Evolutionary conservation across 2,888 invertebrate species (phyloP).

Genomic region (Blastobasis adustella): DNA sequence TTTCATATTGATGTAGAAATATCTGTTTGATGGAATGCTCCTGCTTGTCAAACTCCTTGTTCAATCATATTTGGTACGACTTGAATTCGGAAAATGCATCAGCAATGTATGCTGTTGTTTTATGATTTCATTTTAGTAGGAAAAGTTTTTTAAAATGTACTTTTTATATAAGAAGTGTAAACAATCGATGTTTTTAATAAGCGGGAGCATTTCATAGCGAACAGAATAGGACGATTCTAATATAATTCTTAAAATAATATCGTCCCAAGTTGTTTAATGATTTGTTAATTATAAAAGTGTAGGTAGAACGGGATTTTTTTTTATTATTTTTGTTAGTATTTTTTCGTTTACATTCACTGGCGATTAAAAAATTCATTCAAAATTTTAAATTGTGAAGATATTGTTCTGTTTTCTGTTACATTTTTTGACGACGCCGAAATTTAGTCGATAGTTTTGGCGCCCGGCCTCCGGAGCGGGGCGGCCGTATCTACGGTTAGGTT

Average conservation of each 20-base stretch:
- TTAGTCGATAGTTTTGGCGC: constrained; percentile 11
- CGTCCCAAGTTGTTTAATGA: constrained; percentile 68
- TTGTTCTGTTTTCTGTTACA: constrained; percentile 43
- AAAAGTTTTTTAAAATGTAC: constrained; percentile 1
- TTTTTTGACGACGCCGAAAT: constrained; percentile 7
- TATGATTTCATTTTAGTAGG: too few relatives aligned
- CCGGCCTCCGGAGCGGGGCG: constrained; percentile 20
- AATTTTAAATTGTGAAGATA: constrained; percentile 36
- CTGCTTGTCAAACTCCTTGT: constrained; percentile 19
- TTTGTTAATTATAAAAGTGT: constrained; percentile 62
- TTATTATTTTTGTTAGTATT: constrained; percentile 46
- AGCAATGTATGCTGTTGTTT: too few relatives aligned
- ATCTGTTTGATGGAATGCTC: constrained; percentile 53
- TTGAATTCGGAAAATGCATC: background rate
- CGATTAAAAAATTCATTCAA: constrained; percentile 39
- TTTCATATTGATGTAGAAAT: constrained; percentile 56
- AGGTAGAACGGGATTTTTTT: constrained; percentile 54
- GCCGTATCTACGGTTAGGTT: constrained; percentile 24
- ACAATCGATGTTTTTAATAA: too few relatives aligned
- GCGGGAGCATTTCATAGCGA: constrained; percentile 52
- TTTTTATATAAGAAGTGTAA: constrained; percentile 11
- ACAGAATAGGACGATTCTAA: constrained; percentile 66
- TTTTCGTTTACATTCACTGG: constrained; percentile 57
- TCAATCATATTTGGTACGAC: constrained; percentile 1
- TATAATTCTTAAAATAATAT: constrained; percentile 75